phyloP scores from a whole-genome alignment of 2,888 invertebrate species.

The Stegana nigrithorax region DNA sequence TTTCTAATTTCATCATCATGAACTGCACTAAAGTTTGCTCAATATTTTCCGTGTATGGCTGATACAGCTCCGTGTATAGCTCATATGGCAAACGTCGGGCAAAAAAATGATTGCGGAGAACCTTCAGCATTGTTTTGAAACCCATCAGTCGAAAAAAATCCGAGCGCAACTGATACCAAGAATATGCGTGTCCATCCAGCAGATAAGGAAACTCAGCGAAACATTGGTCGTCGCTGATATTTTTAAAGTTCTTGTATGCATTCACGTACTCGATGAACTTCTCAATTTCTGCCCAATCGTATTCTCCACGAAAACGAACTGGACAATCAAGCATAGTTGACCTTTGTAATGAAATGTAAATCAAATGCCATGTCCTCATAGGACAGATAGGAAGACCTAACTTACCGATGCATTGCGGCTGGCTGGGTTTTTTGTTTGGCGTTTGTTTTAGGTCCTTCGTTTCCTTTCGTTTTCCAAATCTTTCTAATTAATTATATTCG shows the following conservation, averaged over 20 bases:
- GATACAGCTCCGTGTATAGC: conserved; percentile 26
- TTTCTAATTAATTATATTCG: no score
- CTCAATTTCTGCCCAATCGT: conserved; percentile 25
- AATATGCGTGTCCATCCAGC: conserved; percentile 19
- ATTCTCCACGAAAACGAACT: conserved; percentile 27
- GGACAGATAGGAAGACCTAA: no score
- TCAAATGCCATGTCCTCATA: no score
- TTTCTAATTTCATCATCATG: conserved; percentile 25
- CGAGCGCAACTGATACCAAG: conserved; percentile 28
- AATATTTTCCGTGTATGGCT: conserved; percentile 6
- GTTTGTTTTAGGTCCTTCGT: no score
- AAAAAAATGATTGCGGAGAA: conserved; percentile 26
- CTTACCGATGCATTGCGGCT: no score
- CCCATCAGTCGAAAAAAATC: conserved; percentile 16
- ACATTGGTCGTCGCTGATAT: conserved; percentile 30
- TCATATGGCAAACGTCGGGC: conserved; percentile 17
- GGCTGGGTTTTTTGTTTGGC: no score
- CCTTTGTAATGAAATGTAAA: not conserved
- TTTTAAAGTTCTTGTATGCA: conserved; percentile 29
- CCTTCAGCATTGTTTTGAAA: conserved; percentile 23
- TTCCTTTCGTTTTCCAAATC: no score
- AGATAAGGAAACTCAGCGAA: conserved; percentile 28
- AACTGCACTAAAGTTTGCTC: conserved; percentile 21
- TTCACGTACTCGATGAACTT: conserved; percentile 32
- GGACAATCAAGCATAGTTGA: conserved; percentile 33